Base-by-base conservation (phyloP, 2,113 vertebrate genomes). In the Sinocyclocheilus grahami region DNA sequence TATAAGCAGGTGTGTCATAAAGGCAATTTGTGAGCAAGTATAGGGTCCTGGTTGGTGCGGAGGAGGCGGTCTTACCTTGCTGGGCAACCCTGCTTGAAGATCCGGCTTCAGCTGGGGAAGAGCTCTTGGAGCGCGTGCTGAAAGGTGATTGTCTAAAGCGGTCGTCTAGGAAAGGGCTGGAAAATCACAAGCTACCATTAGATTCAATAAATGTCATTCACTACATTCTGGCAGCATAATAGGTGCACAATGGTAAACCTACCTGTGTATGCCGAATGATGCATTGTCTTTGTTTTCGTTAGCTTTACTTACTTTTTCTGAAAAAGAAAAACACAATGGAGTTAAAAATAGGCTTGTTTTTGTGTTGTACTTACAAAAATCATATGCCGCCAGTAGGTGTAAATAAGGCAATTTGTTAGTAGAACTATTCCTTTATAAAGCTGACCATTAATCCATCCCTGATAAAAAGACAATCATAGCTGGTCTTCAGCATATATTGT, bases 281-380 rank as follows among this genome's bases (percentile, higher is more conserved):
- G 96, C 89, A 76, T 93, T 94, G 90, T 98, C 97, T 93, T 97
- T 99, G 93, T 97, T 97, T 96, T 97, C 97, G 92, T 98, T 96
- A 92, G 98, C 97, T 96, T 98, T 99, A 96, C 97, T 99, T 94
- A 99, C 98, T 95, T 99, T 99, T 95, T 99, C 98, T 99, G 95
- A 55, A 94, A 93, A 78, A 88, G 82, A 87, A 89, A 86, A 90
- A 84, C 48, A 88, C 37, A 81, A 30, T 22, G 20, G 11, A 16
- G 75, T 58, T 24, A 42, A 51, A 71, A 20, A 60, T 67, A 87
- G 42, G 58, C 62, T 58, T 8, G 58, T 33, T 30, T 62, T 42
- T 62, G 30, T 76, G 27, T 58, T 33, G 63, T 55, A 42, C 20
- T 74, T 72, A 16, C 37, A 62, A 9, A 71, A 60, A 51, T 8